Percentiles rank a stretch among this genome's conserved stretches.
Evolutionary conservation across 2,888 invertebrate species (phyloP).

Genomic region (Meganola albula): DNA sequence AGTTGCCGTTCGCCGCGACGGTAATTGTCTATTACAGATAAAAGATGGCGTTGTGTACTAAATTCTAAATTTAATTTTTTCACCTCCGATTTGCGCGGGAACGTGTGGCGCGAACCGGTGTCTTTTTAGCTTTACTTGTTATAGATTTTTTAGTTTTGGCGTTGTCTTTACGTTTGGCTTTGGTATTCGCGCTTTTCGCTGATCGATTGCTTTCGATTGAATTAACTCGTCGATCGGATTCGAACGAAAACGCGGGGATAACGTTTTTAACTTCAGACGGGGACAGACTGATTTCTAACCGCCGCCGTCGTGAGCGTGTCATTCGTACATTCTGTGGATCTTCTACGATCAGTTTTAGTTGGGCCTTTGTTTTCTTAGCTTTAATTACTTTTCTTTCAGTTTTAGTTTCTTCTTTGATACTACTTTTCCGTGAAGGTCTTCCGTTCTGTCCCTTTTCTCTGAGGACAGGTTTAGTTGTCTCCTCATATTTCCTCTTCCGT

Average conservation of each 20-base stretch:
- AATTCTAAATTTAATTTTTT: no score
- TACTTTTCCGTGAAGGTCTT: conserved; percentile 38
- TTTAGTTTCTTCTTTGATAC: conserved; percentile 21
- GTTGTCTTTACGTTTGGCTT: conserved; percentile 27
- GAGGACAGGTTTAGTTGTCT: conserved; percentile 52
- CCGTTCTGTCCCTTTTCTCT: conserved; percentile 68
- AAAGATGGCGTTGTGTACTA: conserved; percentile 30
- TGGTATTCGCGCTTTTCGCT: conserved; percentile 32
- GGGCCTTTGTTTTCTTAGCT: conserved; percentile 40
- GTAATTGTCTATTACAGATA: conserved; percentile 30
- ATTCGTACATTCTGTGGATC: conserved; percentile 44
- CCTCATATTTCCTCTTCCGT: conserved; percentile 55
- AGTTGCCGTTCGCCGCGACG: conserved; percentile 36
- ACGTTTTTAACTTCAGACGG: conserved; percentile 52
- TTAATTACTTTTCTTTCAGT: conserved; percentile 44
- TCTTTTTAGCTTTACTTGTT: conserved; percentile 43
- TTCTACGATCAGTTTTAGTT: conserved; percentile 30
- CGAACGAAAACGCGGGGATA: conserved; percentile 52
- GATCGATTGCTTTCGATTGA: conserved; percentile 51
- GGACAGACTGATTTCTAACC: conserved; percentile 59
- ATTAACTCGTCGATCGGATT: conserved; percentile 50
- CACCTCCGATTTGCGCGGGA: conserved; percentile 52
- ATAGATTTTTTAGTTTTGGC: conserved; percentile 27
- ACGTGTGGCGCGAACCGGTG: conserved; percentile 43
- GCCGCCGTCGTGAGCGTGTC: conserved; percentile 55